Percentiles rank a stretch among this genome's conserved stretches.
Evolutionary conservation across 2,797 vertebrate genomes (phyloP).

Genomic region (Labroides dimidiatus): DNA sequence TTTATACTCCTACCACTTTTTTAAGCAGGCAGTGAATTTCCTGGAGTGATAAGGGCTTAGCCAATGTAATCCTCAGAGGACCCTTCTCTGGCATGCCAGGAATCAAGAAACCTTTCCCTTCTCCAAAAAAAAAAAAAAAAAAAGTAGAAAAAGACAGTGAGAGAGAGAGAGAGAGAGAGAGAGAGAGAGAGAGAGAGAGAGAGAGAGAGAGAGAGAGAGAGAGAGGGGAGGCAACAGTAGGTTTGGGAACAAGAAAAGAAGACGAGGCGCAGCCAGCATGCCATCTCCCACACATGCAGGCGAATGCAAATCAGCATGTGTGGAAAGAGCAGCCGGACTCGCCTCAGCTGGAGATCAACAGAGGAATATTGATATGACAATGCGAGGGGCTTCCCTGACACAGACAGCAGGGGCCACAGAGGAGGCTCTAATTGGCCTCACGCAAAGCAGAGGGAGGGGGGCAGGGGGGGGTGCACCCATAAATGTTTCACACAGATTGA

Average conservation of each 20-base stretch:
- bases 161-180: conserved; percentile 34
- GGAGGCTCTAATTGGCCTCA: conserved; percentile 75
- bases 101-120: conserved; percentile 82
- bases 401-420: conserved; percentile 65
- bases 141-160: conserved; percentile 45
- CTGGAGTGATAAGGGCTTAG: conserved; percentile 87
- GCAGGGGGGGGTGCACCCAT: conserved; percentile 28
- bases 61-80: conserved; percentile 86
- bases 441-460: conserved; percentile 22
- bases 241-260: conserved; percentile 55
- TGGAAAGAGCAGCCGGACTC: conserved; percentile 77
- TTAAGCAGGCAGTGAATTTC: conserved; percentile 86
- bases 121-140: conserved; percentile 32
- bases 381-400: conserved; percentile 70
- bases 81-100: conserved; percentile 81
- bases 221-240: conserved; percentile 61
- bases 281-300: conserved; percentile 68
- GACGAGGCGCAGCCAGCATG: conserved; percentile 59
- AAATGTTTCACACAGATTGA: conserved; percentile 79
- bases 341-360: conserved; percentile 77
- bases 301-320: conserved; percentile 77
- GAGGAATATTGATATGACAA: conserved; percentile 81
- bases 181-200: conserved; percentile 47
- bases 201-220: conserved; percentile 48
- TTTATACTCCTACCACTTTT: conserved; percentile 83